Evolutionary conservation across 2,113 vertebrate genomes (phyloP), one percentile per base, ranked within the genome.

Genomic region (Crypturellus undulatus): DNA sequence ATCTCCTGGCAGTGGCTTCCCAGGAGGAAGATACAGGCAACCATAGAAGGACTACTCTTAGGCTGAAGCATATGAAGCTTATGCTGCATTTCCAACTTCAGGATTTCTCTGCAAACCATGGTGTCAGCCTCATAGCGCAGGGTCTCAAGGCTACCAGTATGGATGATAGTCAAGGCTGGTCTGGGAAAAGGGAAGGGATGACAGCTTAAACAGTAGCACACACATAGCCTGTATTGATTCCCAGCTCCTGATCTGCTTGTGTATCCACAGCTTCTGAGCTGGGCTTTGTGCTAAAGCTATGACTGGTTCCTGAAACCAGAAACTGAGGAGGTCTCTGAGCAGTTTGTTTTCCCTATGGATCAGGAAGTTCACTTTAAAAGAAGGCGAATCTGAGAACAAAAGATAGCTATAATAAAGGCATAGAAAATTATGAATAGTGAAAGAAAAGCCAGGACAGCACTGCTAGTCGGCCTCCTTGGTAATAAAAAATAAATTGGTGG

Each of bases 401-500:
- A 81, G 54, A 14, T 26, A 91, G 43, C 20, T 79, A 25, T 0
- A 0, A 64, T 79, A 79, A 89, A 68, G 38, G 30, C 52, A 62
- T 18, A 38, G 52, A 84, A 68, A 86, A 62, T 63, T 81, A 93
- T 19, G 60, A 90, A 92, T 58, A 2, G n/a, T 30, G 72, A 84
- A 93, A 93, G 7, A 28, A 92, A 96, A 49, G 34, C 62, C 1
- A 1, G 89, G 40, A 72, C 95, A 90, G 54, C 24, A 38, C 34
- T 79, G 36, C 10, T 84, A 84, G 58, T 69, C 67, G 43, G 67
- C 24, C 26, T 65, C 82, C 93, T 58, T 59, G 26, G 58, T 73
- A 84, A 94, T 92, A 81, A 93, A 94, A 91, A 84, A 49, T 49
- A 82, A 87, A 89, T 93, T 6, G 3, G 59, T 1, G 7, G n/a